These are phyloP conservation scores for Leptoclinus maculatus DNA, from an alignment of 2,797 vertebrate genomes.

Conservation along the genomic window DNA sequence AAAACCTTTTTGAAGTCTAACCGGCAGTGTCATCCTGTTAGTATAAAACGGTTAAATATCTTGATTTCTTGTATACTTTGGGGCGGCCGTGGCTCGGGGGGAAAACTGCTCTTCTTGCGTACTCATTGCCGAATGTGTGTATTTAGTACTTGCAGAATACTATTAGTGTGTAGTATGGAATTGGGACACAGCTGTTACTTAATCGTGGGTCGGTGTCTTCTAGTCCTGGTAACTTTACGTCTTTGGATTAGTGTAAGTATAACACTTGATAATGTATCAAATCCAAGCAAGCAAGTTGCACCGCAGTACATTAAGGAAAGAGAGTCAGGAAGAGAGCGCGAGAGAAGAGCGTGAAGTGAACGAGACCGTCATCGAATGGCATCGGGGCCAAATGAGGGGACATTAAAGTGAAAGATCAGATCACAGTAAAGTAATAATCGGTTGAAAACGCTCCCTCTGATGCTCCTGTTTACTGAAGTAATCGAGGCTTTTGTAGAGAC, in stretches of 20 bases:
- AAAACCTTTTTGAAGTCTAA: not conserved
- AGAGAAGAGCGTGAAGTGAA: not conserved
- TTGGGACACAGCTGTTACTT: not conserved
- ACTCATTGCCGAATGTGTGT: not conserved
- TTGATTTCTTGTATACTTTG: not conserved
- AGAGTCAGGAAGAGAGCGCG: not conserved
- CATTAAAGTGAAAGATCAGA: conserved; percentile 38
- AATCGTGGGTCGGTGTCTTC: not conserved
- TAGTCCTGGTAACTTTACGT: not conserved
- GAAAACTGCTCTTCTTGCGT: not conserved
- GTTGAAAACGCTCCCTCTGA: conserved; percentile 17
- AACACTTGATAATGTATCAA: conserved; percentile 1
- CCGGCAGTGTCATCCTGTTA: not conserved
- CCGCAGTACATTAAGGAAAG: not conserved
- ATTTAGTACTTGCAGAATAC: not conserved
- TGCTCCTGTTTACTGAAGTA: conserved; percentile 50
- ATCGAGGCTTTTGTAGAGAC: conserved; percentile 44
- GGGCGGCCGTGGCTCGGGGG: no score
- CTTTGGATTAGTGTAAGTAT: conserved; percentile 7
- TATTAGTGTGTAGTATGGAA: not conserved
- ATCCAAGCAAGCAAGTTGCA: not conserved
- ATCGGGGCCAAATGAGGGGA: not conserved
- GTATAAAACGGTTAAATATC: not conserved
- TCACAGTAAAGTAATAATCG: conserved; percentile 50
- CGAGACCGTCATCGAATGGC: not conserved